Evolutionary conservation across 2,888 invertebrate species (phyloP), one percentile per base, ranked within the genome.

Genomic region (Scaptodrosophila latifasciaeformis): DNA sequence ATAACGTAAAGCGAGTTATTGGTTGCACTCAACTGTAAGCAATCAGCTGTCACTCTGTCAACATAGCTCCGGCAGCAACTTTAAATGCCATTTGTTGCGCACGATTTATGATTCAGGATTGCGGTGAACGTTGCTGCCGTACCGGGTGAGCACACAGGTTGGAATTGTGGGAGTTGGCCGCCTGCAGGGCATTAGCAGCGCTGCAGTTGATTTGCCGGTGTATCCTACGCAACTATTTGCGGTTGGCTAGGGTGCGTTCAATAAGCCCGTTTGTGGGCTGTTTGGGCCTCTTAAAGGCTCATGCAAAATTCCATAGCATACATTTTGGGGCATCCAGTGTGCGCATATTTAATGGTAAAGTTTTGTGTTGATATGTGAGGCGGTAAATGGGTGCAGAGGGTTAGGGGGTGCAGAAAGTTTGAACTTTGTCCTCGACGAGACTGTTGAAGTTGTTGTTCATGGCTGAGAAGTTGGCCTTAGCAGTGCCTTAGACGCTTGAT

Each of bases 231-330:
- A 24, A 7, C 24, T 24, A 24, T 31, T 31, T 31, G 31, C 10
- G 9, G 31, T 31, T 10, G 31, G 31, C 31, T 27, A 5, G n/a
- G n/a, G 24, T 24, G 24, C 24, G 4, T 24, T 24, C 24, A 7
- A 24, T 24, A 7, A 24, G n/a, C n/a, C n/a, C n/a, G n/a, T n/a
- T n/a, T n/a, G n/a, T n/a, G n/a, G n/a, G n/a, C n/a, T n/a, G n/a
- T n/a, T n/a, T 24, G 7, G 4, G 24, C 24, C 24, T 24, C 24
- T 24, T 7, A 62, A 59, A 59, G 56, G 65, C 64, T 75, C 74
- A 79, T 77, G 65, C 67, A 72, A 79, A 76, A 76, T 76, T 77
- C 70, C 64, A 58, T 21, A 59, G 72, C 76, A 65, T 59, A 78
- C 74, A 74, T 44, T 61, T 55, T 44, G 45, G 50, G 51, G 40